Evolutionary conservation across 2,797 vertebrate species (phyloP).

Genomic region (Perodicticus potto): DNA sequence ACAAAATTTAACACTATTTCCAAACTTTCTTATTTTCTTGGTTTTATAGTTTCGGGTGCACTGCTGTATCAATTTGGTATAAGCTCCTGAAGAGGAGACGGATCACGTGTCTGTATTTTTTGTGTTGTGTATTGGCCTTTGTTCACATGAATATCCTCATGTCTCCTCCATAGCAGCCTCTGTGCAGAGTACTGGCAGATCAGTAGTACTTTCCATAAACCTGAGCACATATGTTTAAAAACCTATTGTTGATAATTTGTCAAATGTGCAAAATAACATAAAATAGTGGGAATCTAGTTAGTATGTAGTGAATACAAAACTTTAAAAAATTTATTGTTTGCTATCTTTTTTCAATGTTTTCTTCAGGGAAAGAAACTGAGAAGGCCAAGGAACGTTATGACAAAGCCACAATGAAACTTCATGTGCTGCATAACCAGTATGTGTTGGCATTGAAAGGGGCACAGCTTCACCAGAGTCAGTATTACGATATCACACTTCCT

Average conservation of each 20-base stretch:
- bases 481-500: conserved; percentile 93
- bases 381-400: conserved; percentile 97
- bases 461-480: conserved; percentile 95
- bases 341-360: conserved; percentile 63
- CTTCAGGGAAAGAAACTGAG: conserved; percentile 95
- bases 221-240: background rate
- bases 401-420: conserved; percentile 97
- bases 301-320: background rate
- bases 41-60: background rate
- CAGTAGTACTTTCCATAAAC: background rate
- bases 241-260: conserved; percentile 13
- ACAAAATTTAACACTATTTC: conserved; percentile 26
- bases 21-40: background rate
- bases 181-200: background rate
- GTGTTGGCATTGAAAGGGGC: conserved; percentile 95
- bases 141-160: background rate
- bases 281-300: background rate
- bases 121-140: background rate
- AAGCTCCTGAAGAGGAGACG: background rate
- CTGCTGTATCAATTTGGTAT: background rate
- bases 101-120: background rate
- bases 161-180: background rate
- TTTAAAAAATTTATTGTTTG: background rate
- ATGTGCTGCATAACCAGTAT: conserved; percentile 97
- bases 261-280: conserved; percentile 1